Base-by-base conservation (phyloP, 2,797 vertebrate genomes). In the Orestias chungarensis region DNA sequence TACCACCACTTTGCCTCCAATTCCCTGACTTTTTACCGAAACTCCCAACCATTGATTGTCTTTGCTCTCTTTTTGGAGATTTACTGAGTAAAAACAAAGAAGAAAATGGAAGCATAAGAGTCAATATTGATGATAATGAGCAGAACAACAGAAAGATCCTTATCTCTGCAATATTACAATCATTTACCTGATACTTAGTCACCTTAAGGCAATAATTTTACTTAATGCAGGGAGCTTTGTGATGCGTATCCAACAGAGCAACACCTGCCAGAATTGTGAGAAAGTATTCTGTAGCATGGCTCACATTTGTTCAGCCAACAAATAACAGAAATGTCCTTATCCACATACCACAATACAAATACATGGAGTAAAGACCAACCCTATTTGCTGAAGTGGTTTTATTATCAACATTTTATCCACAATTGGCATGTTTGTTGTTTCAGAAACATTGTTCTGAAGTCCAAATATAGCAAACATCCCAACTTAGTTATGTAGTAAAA, bases 11-110 rank as follows among this genome's bases (percentile, higher is more conserved):
- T 99, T 99, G 49, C 97, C 97, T 62, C 97, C 97, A 0, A 96
- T 94, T 0, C 97, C 97, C 82, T 98, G 97, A 89, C 97, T 99
- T 91, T 95, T 95, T 18, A 99, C 96, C 4, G 95, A 98, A 59
- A 97, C 96, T 62, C 97, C 97, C 76, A 99, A 84, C 97, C 97
- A 98, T 82, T 99, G 97, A 92, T 99, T 97, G 89, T 99, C 95
- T 88, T 99, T 99, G 93, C 94, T 98, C 81, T 99, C 97, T 83
- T 91, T 93, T 25, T 93, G 86, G 15, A 89, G 84, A 69, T 88
- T 95, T 87, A 92, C 97, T 98, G 87, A 52, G 12, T 35, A 46
- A 69, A 73, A 83, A 84, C 54, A 85, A 25, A 81, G 64, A 69
- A 64, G 85, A 27, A 86, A 72, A 76, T 61, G 3, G 17, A 31